These are phyloP conservation scores for Premnoplex brunnescens DNA, from an alignment of 2,797 vertebrate species.

Conservation along the genomic window DNA sequence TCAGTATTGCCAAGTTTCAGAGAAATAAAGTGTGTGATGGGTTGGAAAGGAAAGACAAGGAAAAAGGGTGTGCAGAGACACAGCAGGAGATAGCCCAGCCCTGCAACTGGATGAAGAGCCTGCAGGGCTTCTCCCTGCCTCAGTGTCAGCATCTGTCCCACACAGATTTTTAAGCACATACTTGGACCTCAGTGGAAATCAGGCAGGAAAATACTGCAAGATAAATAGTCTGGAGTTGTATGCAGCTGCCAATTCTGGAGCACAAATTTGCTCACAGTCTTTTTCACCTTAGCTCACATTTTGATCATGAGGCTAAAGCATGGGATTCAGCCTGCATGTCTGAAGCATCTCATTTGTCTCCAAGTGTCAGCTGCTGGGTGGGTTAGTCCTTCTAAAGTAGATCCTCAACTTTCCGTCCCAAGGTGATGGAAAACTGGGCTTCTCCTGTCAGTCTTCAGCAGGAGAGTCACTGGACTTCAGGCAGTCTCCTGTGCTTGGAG, in stretches of 20 bases:
- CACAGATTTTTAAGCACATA: not conserved
- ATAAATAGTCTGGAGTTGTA: not conserved
- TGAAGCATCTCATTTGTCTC: not conserved
- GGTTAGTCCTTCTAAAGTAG: not conserved
- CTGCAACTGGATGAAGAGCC: not conserved
- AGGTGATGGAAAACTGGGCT: not conserved
- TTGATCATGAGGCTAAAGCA: not conserved
- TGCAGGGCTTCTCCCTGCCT: not conserved
- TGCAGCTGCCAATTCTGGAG: not conserved
- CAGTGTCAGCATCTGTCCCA: not conserved
- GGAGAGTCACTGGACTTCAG: not conserved
- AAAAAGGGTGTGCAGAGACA: not conserved
- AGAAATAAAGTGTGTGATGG: not conserved
- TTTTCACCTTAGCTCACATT: not conserved
- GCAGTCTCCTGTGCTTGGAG: accelerated
- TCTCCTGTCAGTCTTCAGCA: not conserved
- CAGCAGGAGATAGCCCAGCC: not conserved
- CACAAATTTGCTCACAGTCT: not conserved
- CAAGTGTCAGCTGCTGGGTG: not conserved
- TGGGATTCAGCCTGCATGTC: not conserved
- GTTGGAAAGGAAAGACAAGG: not conserved
- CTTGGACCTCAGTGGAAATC: not conserved
- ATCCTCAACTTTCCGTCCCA: not conserved
- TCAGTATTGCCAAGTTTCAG: not conserved
- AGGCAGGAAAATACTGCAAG: not conserved